Evolutionary conservation across 1,140 invertebrate species (phyloP).

Genomic region (Lutraria rhynchaena): DNA sequence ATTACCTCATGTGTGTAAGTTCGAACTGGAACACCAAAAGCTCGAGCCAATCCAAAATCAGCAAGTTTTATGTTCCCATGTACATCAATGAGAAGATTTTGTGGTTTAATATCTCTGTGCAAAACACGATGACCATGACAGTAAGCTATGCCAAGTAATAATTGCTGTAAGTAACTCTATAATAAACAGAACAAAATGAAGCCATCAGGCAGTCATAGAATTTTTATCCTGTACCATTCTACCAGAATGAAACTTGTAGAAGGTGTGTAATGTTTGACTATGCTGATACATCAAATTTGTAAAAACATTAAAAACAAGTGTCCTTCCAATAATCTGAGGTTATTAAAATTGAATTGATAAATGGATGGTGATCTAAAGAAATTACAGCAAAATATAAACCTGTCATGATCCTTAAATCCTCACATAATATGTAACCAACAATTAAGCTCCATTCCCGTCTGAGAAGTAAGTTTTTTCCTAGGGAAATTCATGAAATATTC

Average conservation of each 20-base stretch:
- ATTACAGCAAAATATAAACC: too few relatives aligned
- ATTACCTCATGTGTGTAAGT: slow-evolving; percentile 98
- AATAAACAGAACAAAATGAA: slow-evolving; percentile 78
- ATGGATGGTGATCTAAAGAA: too few relatives aligned
- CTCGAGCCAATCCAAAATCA: slow-evolving; percentile 98
- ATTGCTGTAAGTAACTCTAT: slow-evolving; percentile 90
- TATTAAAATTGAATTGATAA: too few relatives aligned
- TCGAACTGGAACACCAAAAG: slow-evolving; percentile 95
- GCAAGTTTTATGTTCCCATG: slow-evolving; percentile 92
- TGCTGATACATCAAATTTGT: too few relatives aligned
- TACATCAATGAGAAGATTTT: slow-evolving; percentile 91
- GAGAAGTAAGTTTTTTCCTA: too few relatives aligned
- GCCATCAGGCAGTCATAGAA: neutral
- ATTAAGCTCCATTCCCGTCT: too few relatives aligned
- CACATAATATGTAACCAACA: too few relatives aligned
- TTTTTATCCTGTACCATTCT: neutral
- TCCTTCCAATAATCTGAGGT: too few relatives aligned
- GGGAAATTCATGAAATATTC: too few relatives aligned
- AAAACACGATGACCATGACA: slow-evolving; percentile 97
- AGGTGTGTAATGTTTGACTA: too few relatives aligned
- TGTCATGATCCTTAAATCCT: too few relatives aligned
- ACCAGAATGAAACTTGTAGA: neutral
- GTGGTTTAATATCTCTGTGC: slow-evolving; percentile 99
- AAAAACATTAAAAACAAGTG: too few relatives aligned
- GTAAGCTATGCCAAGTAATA: slow-evolving; percentile 95